Percentiles rank a stretch among this genome's conserved stretches.
Evolutionary conservation across 2,888 invertebrate genomes (phyloP).

Genomic region (Leucozona laternaria): DNA sequence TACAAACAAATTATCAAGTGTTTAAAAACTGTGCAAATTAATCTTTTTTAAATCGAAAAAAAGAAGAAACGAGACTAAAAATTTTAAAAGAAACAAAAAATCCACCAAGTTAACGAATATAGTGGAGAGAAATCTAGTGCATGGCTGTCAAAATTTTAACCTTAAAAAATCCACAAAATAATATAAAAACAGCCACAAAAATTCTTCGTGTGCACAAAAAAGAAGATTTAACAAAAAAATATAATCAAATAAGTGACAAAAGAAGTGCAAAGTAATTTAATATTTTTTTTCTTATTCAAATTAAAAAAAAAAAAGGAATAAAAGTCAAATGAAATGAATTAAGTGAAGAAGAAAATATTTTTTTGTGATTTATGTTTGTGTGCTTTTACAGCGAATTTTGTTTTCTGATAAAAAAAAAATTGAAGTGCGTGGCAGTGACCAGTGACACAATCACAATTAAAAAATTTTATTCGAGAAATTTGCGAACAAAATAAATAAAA

Average conservation of each 20-base stretch:
- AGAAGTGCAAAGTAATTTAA: constrained; percentile 4
- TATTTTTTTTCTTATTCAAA: not conserved
- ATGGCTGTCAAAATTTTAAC: constrained; percentile 49
- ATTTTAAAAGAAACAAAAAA: constrained; percentile 33
- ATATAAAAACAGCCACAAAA: constrained; percentile 18
- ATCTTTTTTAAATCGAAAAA: not conserved
- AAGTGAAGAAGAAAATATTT: constrained; percentile 10
- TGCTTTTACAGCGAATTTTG: constrained; percentile 24
- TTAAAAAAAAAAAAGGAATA: not conserved
- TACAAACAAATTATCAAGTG: not conserved
- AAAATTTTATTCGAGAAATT: not conserved
- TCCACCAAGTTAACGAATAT: constrained; percentile 26
- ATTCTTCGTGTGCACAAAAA: constrained; percentile 25
- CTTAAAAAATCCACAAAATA: constrained; percentile 28
- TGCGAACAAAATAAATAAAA: constrained; percentile 8
- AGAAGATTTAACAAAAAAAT: not conserved
- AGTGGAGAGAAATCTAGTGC: constrained; percentile 71
- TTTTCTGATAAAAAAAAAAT: constrained; percentile 1
- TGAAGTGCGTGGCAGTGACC: constrained; percentile 65
- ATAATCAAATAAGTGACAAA: constrained; percentile 4
- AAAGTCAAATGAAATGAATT: constrained; percentile 15
- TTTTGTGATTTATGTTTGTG: constrained; percentile 60
- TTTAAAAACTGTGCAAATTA: constrained; percentile 10
- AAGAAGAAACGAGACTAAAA: constrained; percentile 53
- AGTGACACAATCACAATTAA: constrained; percentile 64